These are phyloP conservation scores for Hypolimnas misippus DNA, from an alignment of 2,888 invertebrate genomes.

Conservation along the genomic window DNA sequence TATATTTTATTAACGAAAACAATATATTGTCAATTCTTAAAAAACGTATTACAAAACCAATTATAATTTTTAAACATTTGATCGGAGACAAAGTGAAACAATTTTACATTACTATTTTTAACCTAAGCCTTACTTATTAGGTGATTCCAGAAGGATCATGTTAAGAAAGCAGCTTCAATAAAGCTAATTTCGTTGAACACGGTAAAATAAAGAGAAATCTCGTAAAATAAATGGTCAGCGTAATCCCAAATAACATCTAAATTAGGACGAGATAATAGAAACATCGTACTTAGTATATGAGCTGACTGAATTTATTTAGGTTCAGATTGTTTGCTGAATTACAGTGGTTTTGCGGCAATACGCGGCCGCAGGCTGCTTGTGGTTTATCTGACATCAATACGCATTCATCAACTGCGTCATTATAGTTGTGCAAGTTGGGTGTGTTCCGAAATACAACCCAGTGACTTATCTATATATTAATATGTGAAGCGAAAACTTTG, in stretches of 20 bases:
- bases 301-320: too few relatives aligned
- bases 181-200: neutral
- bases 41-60: too few relatives aligned
- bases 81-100: too few relatives aligned
- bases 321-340: constrained; percentile 28
- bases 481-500: too few relatives aligned
- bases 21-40: too few relatives aligned
- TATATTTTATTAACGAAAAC: too few relatives aligned
- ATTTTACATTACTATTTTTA: too few relatives aligned
- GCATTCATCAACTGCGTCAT: constrained; percentile 2
- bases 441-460: too few relatives aligned
- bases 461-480: too few relatives aligned
- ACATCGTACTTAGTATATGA: neutral
- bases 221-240: neutral
- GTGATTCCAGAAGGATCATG: neutral
- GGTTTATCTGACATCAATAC: constrained; percentile 31
- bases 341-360: constrained; percentile 25
- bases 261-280: neutral
- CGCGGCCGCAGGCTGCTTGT: constrained; percentile 25
- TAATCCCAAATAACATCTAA: neutral
- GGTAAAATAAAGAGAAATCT: neutral
- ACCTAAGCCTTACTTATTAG: too few relatives aligned
- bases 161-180: neutral
- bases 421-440: neutral
- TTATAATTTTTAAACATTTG: too few relatives aligned